Evolutionary conservation across 1,140 invertebrate species (phyloP), one percentile per base, ranked within the genome.

Genomic region (Calliopsis andreniformis): DNA sequence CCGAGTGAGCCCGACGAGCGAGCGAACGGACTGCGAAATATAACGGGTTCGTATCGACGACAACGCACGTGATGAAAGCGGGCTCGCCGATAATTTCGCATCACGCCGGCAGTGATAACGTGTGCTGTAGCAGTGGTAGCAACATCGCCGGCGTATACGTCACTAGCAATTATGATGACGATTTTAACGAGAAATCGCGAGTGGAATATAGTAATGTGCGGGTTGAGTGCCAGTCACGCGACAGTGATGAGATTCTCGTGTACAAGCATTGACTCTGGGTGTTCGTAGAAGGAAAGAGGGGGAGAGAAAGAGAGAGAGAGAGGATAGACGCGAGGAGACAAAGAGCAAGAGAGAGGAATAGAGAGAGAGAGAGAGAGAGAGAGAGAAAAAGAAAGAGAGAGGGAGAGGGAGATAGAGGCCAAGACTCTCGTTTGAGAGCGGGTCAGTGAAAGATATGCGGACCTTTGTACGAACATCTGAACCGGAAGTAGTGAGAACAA

Each of bases 401-500:
- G 25, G 62, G 53, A 61, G n/a, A 47, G 56, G 71, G 59, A 59
- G 45, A 69, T 43, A 73, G 66, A 43, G 20, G 45, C 56, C 51
- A 58, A 61, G 66, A 81, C 66, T 78, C 70, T 69, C 73, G 58
- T 18, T n/a, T 62, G 62, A 61, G 69, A 64, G 62, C 59, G 62
- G 62, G 59, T 42, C 79, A 47, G 20, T 63, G 80, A 72, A 63
- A 85, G 84, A 85, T 84, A 85, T 82, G 83, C 76, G 83, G 76
- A 85, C 58, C 67, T 82, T 85, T 82, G 79, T 66, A 79, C 79
- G 83, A 76, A 75, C 75, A 84, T 76, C 67, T 79, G 79, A 85
- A 82, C 76, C 83, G 83, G 83, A 85, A 85, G 83, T 82, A 80
- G 83, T 61, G 68, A 81, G 79, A 73, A 76, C 56, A 76, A 72